Evolutionary conservation across 2,113 vertebrate genomes (phyloP), one percentile per base, ranked within the genome.

Genomic region (Corythoichthys intestinalis): DNA sequence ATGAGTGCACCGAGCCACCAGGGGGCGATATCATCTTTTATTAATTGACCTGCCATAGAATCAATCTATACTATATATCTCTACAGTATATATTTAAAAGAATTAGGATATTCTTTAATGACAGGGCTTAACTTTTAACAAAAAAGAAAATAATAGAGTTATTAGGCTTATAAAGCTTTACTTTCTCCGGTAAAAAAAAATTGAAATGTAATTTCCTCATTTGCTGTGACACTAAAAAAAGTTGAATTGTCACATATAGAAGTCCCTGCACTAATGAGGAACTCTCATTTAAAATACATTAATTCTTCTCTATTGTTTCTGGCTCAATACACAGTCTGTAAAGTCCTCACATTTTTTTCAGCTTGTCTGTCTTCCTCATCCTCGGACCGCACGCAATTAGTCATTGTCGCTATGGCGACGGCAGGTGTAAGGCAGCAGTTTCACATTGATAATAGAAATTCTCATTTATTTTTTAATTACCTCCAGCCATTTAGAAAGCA

Each of bases 381-480:
- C 47, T 46, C 62, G 53, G 56, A 47, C 61, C 12, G 2, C 52
- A 67, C 28, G 67, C 69, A 58, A 65, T 83, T 76, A 74, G 80
- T 73, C 78, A 73, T 81, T 73, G 64, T 88, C 62, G 4, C 82
- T 80, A 86, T 88, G 85, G 83, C 77, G 75, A 87, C 80, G 1
- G 76, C 73, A 86, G 84, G 74, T 82, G 86, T 82, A 77, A 79
- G 72, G 76, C 79, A 74, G 83, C 71, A 38, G 69, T 80, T 87
- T 85, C 75, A 81, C 73, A 72, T 77, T 77, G 76, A 85, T 85
- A 81, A 87, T 72, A 78, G 38, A 9, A 78, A 81, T 76, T 75
- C 69, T 72, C 82, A 84, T 88, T 85, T 79, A 74, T 70, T 83
- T 85, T 58, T 87, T 86, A 85, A 85, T 86, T 86, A 85, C 77